Conservation (phyloP, 1,140 invertebrate species). For the Subanguina moxae region DNA sequence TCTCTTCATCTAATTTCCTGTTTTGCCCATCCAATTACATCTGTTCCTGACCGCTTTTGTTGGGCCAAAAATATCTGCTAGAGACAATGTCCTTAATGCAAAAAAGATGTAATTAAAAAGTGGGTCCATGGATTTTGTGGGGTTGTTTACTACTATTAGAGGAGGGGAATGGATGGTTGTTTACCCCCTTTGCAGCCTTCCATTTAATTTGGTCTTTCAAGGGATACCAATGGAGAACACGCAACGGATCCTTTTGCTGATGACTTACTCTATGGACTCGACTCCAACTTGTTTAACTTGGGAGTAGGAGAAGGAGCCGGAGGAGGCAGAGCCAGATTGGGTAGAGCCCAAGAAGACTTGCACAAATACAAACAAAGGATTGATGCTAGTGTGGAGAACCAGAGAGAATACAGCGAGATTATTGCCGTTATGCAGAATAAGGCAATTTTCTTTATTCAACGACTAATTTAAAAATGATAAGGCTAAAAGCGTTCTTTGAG, state of each 20-base stretch:
- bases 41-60: slow-evolving; percentile 9
- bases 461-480: no score
- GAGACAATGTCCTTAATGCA: neutral
- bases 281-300: slow-evolving; percentile 13
- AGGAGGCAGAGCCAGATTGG: slow-evolving; percentile 44
- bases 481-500: no score
- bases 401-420: slow-evolving; percentile 57
- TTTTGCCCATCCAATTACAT: slow-evolving; percentile 2
- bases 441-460: slow-evolving; percentile 30
- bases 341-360: slow-evolving; percentile 57
- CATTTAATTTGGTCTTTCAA: slow-evolving; percentile 21
- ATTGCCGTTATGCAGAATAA: slow-evolving; percentile 56
- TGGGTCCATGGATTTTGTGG: neutral
- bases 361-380: slow-evolving; percentile 56
- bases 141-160: neutral
- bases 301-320: neutral
- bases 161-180: no score
- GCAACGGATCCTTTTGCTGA: slow-evolving; percentile 34
- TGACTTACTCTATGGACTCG: slow-evolving; percentile 46
- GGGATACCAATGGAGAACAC: slow-evolving; percentile 55
- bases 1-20: neutral
- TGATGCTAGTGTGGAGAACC: slow-evolving; percentile 57
- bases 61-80: slow-evolving; percentile 4
- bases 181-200: neutral
- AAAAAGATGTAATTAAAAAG: neutral